phyloP scores from a whole-genome alignment of 2,113 vertebrate genomes.

The Australoheros scitulus region DNA sequence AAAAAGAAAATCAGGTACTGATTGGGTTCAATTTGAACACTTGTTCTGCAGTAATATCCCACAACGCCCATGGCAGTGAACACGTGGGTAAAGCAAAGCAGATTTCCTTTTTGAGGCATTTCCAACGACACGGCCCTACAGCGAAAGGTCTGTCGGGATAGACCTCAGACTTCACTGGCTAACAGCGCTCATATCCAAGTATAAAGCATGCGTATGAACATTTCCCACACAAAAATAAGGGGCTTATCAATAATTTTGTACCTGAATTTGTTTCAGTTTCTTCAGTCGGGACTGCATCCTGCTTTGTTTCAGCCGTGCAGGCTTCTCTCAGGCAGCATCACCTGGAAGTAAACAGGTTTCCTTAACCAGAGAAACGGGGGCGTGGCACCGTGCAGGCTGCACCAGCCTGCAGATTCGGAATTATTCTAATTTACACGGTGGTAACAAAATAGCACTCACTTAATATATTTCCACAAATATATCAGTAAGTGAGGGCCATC shows the following conservation, averaged over 20 bases:
- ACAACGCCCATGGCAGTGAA: conserved; percentile 72
- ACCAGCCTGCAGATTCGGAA: not conserved
- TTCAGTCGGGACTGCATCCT: not conserved
- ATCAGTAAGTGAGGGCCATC: not conserved
- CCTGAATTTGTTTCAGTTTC: not conserved
- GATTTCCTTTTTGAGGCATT: conserved; percentile 86
- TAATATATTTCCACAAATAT: not conserved
- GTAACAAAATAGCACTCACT: not conserved
- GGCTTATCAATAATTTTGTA: rapidly evolving
- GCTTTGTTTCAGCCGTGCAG: not conserved
- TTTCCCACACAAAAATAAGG: not conserved
- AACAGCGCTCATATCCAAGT: rapidly evolving
- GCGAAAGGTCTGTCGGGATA: conserved; percentile 86
- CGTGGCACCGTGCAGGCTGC: not conserved
- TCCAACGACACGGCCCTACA: conserved; percentile 86
- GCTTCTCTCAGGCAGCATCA: not conserved
- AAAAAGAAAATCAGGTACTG: rapidly evolving
- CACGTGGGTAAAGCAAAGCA: conserved; percentile 84
- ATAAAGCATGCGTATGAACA: rapidly evolving
- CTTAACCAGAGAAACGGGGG: not conserved
- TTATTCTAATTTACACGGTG: not conserved
- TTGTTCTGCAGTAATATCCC: conserved; percentile 84
- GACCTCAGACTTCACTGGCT: conserved; percentile 73
- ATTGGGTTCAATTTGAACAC: not conserved
- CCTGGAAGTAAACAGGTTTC: not conserved